phyloP scores from a whole-genome alignment of 2,113 vertebrate genomes.

The Amphiprion ocellaris region DNA sequence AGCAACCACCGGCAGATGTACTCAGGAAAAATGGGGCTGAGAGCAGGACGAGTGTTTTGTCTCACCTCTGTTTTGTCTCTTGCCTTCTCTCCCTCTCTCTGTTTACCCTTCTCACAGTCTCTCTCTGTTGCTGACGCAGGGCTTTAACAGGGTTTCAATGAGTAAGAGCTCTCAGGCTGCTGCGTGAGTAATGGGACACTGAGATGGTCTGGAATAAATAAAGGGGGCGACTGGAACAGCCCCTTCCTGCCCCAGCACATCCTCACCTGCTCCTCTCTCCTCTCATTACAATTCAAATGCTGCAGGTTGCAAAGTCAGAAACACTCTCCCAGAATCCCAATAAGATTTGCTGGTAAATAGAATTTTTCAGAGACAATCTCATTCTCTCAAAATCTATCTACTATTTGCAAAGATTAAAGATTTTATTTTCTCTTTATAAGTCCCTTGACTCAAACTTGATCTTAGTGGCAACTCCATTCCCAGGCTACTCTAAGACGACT shows the following conservation, averaged over 20 bases:
- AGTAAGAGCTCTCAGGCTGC: conserved; percentile 73
- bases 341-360: conserved; percentile 32
- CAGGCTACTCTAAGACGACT: conserved; percentile 19
- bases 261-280: conserved; percentile 21
- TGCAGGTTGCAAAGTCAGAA: conserved; percentile 25
- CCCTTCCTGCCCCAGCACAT: conserved; percentile 20
- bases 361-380: background rate
- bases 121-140: conserved; percentile 67
- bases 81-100: conserved; percentile 28
- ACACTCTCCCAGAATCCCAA: conserved; percentile 31
- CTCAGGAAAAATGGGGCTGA: conserved; percentile 57
- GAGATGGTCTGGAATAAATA: conserved; percentile 68
- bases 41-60: conserved; percentile 63
- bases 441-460: conserved; percentile 23
- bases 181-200: conserved; percentile 75
- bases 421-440: conserved; percentile 47
- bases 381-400: conserved; percentile 19
- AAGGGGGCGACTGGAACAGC: conserved; percentile 35
- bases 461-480: conserved; percentile 19
- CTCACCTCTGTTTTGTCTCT: conserved; percentile 65
- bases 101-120: conserved; percentile 28
- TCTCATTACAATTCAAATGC: conserved; percentile 53
- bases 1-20: conserved; percentile 54
- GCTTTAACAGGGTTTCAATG: conserved; percentile 69
- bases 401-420: conserved; percentile 51